Evolutionary conservation across 92 coral and sea anemone genomes (phyloP).

Genomic region (Actinostola sp.): DNA sequence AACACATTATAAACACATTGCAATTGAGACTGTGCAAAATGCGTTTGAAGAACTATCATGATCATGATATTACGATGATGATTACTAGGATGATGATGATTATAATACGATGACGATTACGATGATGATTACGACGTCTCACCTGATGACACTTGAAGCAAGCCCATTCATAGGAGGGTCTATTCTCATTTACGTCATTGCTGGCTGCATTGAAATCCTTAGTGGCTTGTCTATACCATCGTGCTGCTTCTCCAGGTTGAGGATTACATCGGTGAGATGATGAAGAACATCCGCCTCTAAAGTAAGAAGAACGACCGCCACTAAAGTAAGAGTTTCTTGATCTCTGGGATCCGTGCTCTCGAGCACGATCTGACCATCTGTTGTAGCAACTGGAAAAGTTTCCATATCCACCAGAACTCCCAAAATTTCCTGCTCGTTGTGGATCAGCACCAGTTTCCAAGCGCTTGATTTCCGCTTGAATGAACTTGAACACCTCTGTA

Average conservation of each 20-base stretch:
- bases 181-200: slow-evolving; percentile 27
- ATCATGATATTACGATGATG: no score
- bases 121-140: no score
- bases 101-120: no score
- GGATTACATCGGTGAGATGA: slow-evolving; percentile 33
- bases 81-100: no score
- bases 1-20: no score
- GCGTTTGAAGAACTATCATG: no score
- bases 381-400: slow-evolving; percentile 45
- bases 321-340: slow-evolving; percentile 3
- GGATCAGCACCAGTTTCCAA: slow-evolving; percentile 43
- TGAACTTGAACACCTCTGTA: slow-evolving; percentile 67
- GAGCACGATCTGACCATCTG: slow-evolving; percentile 37
- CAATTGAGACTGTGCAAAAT: no score
- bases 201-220: slow-evolving; percentile 57
- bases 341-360: not conserved
- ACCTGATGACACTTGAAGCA: slow-evolving; percentile 87
- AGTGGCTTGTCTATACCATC: slow-evolving; percentile 75
- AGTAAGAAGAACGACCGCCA: slow-evolving; percentile 24
- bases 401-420: not conserved
- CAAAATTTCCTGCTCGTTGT: not conserved
- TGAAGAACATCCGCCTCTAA: no score
- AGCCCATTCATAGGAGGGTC: slow-evolving; percentile 71
- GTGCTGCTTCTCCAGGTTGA: slow-evolving; percentile 68
- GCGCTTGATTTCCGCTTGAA: slow-evolving; percentile 55